A percentile compares a stretch with the other conserved stretches of the same genome.
Conservation (phyloP, 2,888 invertebrate species). For the Erebia ligea region DNA sequence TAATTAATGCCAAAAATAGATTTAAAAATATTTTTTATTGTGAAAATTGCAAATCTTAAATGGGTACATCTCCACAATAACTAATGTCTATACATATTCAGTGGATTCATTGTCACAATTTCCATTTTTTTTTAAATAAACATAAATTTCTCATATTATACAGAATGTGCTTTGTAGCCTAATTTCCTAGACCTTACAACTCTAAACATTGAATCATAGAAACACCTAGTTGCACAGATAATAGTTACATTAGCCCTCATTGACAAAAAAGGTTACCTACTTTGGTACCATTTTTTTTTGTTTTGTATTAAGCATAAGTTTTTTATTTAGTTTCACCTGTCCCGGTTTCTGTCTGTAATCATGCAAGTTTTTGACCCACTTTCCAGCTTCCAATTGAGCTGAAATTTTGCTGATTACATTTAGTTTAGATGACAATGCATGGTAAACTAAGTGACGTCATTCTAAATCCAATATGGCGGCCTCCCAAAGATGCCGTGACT, state of each 20-base stretch:
- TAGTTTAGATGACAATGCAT: no score
- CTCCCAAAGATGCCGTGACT: no score
- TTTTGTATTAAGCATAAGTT: no score
- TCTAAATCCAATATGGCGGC: no score
- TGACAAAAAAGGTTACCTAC: no score
- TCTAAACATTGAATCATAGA: constrained; percentile 27
- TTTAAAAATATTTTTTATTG: constrained; percentile 63
- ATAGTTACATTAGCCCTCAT: background rate
- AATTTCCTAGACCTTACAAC: constrained; percentile 40
- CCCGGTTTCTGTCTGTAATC: no score
- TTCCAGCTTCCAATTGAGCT: no score
- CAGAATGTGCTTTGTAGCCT: constrained; percentile 52
- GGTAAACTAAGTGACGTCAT: no score
- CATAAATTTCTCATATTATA: constrained; percentile 67
- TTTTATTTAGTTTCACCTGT: no score
- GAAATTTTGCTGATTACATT: no score
- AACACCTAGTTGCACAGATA: constrained; percentile 30
- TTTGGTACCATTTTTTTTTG: no score
- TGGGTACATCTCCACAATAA: constrained; percentile 49
- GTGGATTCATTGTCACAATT: constrained; percentile 63
- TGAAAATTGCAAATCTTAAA: constrained; percentile 64
- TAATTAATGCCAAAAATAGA: constrained; percentile 11
- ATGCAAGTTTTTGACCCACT: no score
- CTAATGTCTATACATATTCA: constrained; percentile 59
- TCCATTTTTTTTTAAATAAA: constrained; percentile 69